Conservation (phyloP, 2,797 vertebrate species). For the Rhinella marina region DNA sequence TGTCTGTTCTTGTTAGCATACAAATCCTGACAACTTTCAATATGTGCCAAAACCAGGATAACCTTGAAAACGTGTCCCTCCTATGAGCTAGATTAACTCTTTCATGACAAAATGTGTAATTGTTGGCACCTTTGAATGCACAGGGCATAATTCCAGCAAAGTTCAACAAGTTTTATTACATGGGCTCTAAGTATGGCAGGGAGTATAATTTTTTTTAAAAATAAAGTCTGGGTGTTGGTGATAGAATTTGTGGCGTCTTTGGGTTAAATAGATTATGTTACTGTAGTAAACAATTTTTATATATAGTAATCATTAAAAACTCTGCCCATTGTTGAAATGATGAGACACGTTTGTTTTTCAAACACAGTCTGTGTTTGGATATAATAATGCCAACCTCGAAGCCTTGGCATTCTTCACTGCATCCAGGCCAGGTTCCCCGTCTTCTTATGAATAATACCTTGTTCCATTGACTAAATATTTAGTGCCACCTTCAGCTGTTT, state of each 20-base stretch:
- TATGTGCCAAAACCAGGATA: not conserved
- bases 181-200: not conserved
- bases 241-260: conserved; percentile 39
- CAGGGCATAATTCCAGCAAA: not conserved
- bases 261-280: conserved; percentile 53
- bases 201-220: conserved; percentile 16
- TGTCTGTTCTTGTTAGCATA: conserved; percentile 1
- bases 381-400: conserved; percentile 50
- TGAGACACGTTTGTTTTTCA: conserved; percentile 51
- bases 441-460: conserved; percentile 53
- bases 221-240: conserved; percentile 33
- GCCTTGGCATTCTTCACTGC: conserved; percentile 19
- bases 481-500: conserved; percentile 22
- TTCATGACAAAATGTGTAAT: not conserved
- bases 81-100: conserved; percentile 10
- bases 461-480: conserved; percentile 32
- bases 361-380: conserved; percentile 58
- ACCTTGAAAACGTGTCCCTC: not conserved
- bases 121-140: not conserved
- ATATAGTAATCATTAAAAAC: conserved; percentile 44
- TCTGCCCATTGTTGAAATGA: conserved; percentile 45
- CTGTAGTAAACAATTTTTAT: conserved; percentile 44
- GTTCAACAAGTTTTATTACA: not conserved
- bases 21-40: not conserved
- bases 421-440: conserved; percentile 30